These are phyloP conservation scores for Tragelaphus buxtoni DNA, from an alignment of 2,113 vertebrate species.

Conservation along the genomic window DNA sequence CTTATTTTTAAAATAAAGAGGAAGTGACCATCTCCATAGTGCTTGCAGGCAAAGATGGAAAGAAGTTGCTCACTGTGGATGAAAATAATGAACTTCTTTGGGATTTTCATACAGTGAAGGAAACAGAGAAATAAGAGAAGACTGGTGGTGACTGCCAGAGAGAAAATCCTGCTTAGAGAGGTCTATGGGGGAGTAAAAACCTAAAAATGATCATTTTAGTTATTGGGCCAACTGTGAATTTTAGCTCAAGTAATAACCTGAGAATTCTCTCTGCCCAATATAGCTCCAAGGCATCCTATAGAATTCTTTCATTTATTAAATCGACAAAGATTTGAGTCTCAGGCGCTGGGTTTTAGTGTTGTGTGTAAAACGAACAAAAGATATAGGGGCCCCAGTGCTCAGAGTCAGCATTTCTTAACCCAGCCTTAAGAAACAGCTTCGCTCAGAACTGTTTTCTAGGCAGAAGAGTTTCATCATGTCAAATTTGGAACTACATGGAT, in stretches of 20 bases:
- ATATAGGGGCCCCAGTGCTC: neutral
- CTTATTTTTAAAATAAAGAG: conserved; percentile 12
- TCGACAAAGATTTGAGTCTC: neutral
- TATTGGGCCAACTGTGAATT: neutral
- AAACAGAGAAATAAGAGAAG: neutral
- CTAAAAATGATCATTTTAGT: neutral
- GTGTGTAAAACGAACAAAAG: neutral
- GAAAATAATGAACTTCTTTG: conserved; percentile 12
- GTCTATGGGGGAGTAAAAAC: neutral
- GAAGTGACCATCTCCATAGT: neutral
- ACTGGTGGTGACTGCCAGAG: neutral
- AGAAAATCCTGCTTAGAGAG: neutral
- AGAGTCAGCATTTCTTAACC: neutral
- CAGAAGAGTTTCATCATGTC: neutral
- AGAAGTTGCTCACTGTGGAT: neutral
- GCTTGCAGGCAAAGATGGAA: neutral
- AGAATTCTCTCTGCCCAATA: neutral
- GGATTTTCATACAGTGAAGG: neutral
- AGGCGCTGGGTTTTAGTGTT: neutral
- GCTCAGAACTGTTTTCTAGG: neutral
- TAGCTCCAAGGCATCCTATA: neutral
- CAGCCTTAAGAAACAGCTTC: neutral
- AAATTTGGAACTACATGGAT: neutral
- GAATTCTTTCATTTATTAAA: neutral
- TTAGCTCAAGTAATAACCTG: neutral